phyloP scores from a whole-genome alignment of 1,140 invertebrate genomes.

The Anadara kagoshimensis region DNA sequence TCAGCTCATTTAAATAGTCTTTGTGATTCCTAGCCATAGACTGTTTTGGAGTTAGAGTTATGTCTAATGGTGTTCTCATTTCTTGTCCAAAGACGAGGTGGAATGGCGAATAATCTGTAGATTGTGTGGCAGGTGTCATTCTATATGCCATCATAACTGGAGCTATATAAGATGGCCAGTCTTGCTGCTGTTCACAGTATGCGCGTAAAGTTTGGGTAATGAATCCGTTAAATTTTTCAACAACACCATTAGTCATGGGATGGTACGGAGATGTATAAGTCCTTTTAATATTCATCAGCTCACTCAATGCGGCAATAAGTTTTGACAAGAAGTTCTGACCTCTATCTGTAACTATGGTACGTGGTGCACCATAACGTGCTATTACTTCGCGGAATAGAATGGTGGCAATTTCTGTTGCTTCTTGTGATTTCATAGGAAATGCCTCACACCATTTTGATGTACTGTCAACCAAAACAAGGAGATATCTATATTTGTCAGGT shows the following conservation, averaged over 20 bases:
- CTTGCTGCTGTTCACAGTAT: conserved; percentile 16
- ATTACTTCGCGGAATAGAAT: too few relatives aligned
- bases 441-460: conserved; percentile 41
- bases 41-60: conserved; percentile 22
- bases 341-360: too few relatives aligned
- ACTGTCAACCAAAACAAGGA: conserved; percentile 46
- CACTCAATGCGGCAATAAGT: conserved; percentile 37
- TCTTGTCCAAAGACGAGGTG: conserved; percentile 37
- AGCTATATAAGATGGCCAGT: conserved; percentile 7
- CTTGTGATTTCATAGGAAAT: conserved; percentile 28
- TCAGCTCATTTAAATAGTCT: not conserved
- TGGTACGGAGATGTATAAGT: conserved; percentile 29
- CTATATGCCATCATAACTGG: conserved; percentile 16
- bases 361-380: too few relatives aligned
- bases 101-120: too few relatives aligned
- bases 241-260: conserved; percentile 18
- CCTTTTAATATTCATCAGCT: conserved; percentile 35
- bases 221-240: too few relatives aligned
- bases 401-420: too few relatives aligned
- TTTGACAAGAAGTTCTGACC: too few relatives aligned
- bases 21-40: not conserved
- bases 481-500: conserved; percentile 37
- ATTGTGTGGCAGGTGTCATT: conserved; percentile 11
- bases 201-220: conserved; percentile 6
- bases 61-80: conserved; percentile 29